Evolutionary conservation across 2,113 vertebrate species (phyloP).

Genomic region (Dasyurus viverrinus): DNA sequence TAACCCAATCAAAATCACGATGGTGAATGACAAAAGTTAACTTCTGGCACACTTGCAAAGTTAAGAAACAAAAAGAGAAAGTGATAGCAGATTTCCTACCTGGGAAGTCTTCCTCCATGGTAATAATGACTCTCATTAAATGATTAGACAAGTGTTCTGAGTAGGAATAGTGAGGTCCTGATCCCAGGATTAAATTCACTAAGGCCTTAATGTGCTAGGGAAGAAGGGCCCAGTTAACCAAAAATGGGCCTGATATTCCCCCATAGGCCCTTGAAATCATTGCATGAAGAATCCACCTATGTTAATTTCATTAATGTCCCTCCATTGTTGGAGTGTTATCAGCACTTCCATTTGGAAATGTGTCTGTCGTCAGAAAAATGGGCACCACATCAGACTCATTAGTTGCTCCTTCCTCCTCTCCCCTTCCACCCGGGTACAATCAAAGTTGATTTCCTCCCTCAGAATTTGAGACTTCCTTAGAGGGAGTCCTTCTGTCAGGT

Average conservation of each 20-base stretch:
- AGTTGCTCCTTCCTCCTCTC: neutral
- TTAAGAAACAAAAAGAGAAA: conserved; percentile 28
- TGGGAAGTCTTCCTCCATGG: neutral
- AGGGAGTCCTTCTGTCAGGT: neutral
- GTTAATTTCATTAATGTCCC: conserved; percentile 35
- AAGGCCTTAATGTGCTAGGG: neutral
- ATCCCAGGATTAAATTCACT: conserved; percentile 35
- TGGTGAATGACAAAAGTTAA: conserved; percentile 25
- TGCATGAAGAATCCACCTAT: neutral
- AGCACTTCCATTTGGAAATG: conserved; percentile 7
- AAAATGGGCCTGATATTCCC: neutral
- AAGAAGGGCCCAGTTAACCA: conserved; percentile 25
- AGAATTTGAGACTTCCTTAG: neutral
- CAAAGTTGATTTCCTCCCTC: neutral
- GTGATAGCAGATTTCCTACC: conserved; percentile 41
- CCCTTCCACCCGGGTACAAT: neutral
- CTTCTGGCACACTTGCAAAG: neutral
- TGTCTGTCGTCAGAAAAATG: conserved; percentile 8
- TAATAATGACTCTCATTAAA: neutral
- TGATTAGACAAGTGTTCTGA: neutral
- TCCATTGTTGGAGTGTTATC: neutral
- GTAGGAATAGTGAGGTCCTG: neutral
- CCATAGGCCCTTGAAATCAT: conserved; percentile 16
- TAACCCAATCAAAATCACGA: conserved; percentile 51
- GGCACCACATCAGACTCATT: neutral